Percentiles rank a stretch among this genome's conserved stretches.
phyloP scores from a whole-genome alignment of 2,797 vertebrate genomes.

The Gymnothorax javanicus region DNA sequence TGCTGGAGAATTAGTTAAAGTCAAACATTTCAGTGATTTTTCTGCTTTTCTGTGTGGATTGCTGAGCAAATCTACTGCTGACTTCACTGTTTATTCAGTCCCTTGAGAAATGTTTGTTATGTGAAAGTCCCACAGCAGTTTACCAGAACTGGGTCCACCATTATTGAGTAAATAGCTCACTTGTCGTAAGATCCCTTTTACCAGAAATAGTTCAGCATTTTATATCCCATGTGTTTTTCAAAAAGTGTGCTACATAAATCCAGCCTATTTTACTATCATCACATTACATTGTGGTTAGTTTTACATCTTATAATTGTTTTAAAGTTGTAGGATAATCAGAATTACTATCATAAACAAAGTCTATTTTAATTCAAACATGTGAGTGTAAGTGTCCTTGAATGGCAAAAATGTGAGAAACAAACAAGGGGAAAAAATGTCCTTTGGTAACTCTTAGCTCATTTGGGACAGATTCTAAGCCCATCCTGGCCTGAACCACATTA shows the following conservation, averaged over 20 bases:
- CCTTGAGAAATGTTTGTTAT: conserved; percentile 21
- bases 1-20: background rate
- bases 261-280: background rate
- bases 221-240: background rate
- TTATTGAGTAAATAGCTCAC: conserved; percentile 2
- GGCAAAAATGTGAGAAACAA: too few species aligned
- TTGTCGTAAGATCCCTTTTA: background rate
- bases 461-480: background rate
- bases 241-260: too few species aligned
- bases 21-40: background rate
- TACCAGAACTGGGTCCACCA: conserved; percentile 3
- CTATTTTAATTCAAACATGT: background rate
- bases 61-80: background rate
- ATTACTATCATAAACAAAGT: background rate
- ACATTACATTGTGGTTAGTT: background rate
- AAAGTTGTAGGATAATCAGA: background rate
- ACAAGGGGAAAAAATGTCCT: background rate
- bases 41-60: background rate
- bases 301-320: background rate
- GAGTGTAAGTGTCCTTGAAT: background rate
- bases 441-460: background rate
- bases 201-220: background rate
- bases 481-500: background rate
- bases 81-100: background rate
- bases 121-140: background rate